phyloP scores from a whole-genome alignment of 2,888 invertebrate species.

The Cephus pulcher region DNA sequence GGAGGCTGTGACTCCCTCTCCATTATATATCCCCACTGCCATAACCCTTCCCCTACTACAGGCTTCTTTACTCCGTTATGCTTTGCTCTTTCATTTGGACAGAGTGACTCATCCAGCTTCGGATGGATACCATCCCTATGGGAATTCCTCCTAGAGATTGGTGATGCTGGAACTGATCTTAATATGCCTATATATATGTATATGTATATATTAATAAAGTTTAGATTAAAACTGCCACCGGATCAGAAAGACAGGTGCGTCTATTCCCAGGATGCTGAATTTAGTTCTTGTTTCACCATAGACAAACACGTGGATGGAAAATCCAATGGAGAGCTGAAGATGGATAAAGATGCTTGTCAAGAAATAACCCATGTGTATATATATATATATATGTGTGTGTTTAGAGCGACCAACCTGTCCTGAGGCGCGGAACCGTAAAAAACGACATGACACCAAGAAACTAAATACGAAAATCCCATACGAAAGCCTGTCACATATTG shows the following conservation, averaged over 20 bases:
- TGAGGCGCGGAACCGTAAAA: constrained; percentile 64
- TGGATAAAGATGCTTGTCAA: too few species aligned
- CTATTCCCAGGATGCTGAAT: too few species aligned
- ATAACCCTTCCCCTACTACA: constrained; percentile 23
- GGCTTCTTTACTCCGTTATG: constrained; percentile 40
- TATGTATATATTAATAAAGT: constrained; percentile 55
- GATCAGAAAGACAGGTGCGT: too few species aligned
- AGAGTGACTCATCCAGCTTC: constrained; percentile 13
- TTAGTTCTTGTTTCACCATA: too few species aligned
- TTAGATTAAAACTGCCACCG: constrained; percentile 39
- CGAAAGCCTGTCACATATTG: constrained; percentile 54
- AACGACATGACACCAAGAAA: constrained; percentile 63
- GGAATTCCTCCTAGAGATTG: constrained; percentile 17
- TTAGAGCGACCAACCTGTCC: constrained; percentile 58
- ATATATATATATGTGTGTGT: constrained; percentile 32
- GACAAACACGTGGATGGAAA: too few species aligned
- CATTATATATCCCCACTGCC: constrained; percentile 11
- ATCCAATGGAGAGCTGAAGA: too few species aligned
- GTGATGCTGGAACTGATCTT: not conserved
- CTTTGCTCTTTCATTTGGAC: constrained; percentile 20
- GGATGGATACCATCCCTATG: constrained; percentile 26
- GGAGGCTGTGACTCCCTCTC: constrained; percentile 10
- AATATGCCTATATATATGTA: constrained; percentile 8
- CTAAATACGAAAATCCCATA: constrained; percentile 53
- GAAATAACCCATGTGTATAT: too few species aligned